Percentiles rank a stretch among this genome's conserved stretches.
phyloP scores from a whole-genome alignment of 2,797 vertebrate genomes.

The Trachops cirrhosus region DNA sequence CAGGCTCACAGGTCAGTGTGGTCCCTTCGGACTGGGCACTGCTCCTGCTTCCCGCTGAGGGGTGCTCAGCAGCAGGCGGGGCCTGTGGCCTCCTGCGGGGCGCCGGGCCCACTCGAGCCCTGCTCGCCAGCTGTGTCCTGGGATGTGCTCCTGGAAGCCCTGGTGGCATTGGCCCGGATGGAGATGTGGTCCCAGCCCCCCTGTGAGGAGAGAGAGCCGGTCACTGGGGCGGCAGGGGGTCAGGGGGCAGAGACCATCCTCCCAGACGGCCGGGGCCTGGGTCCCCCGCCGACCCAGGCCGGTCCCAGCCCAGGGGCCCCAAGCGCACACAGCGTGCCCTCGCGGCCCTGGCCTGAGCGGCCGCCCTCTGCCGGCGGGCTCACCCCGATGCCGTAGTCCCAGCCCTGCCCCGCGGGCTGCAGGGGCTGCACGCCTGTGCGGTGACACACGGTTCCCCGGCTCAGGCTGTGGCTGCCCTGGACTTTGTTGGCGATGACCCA shows the following conservation, averaged over 20 bases:
- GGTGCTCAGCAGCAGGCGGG: constrained; percentile 34
- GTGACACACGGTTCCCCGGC: constrained; percentile 95
- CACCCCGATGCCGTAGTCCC: constrained; percentile 99
- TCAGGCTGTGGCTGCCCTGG: constrained; percentile 95
- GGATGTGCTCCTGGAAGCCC: constrained; percentile 76
- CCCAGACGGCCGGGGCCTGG: not conserved
- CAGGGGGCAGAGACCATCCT: not conserved
- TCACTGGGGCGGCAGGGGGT: not conserved
- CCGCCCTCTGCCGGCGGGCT: constrained; percentile 23
- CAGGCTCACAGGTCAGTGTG: not conserved
- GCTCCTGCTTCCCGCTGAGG: not conserved
- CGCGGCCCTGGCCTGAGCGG: rapidly evolving
- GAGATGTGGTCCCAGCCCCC: constrained; percentile 97
- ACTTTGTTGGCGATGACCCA: constrained; percentile 99
- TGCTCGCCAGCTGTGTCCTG: constrained; percentile 29
- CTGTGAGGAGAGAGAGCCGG: constrained; percentile 77
- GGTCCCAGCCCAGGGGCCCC: rapidly evolving
- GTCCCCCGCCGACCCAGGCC: not conserved
- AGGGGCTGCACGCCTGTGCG: constrained; percentile 90
- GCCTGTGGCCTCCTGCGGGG: not conserved
- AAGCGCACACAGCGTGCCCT: rapidly evolving
- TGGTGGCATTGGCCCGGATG: constrained; percentile 90
- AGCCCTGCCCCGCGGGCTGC: constrained; percentile 91
- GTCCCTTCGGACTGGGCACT: not conserved
- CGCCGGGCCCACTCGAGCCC: rapidly evolving